Base-by-base conservation (phyloP, 23 tunicate genomes). In the Halocynthia roretzi region DNA sequence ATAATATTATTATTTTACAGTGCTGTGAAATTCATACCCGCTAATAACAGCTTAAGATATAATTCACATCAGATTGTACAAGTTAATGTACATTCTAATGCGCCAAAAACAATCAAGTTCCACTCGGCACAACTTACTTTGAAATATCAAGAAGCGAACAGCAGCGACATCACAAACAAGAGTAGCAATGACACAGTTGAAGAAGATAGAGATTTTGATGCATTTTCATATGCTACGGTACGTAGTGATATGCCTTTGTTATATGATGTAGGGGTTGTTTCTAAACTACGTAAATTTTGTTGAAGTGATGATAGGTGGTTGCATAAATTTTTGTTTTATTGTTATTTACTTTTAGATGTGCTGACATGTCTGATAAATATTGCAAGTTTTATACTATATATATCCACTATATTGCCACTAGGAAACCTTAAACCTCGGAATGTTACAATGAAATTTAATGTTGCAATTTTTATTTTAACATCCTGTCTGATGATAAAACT, bases 11-110 rank as follows among this genome's bases (percentile, higher is more conserved):
- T 61, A 48, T 61, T 7, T 15, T 80, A 19, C 83, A 89, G 96
- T 0, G 84, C 89, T 5, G 70, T 89, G 68, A 89, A 80, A 74
- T 84, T 89, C 53, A 40, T 67, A 44, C 89, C 96, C 18, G 96
- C 83, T 48, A 72, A 71, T 76, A 84, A 85, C 71, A 89, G 80
- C 68, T 79, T 89, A 31, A 78, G 75, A 61, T 48, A 54, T 40
- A 67, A 84, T 61, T 57, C 84, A 6, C 31, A 62, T 15, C 96
- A 89, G 20, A 12, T 52, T 18, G 62, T 89, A 69, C 78, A 64
- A 54, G 11, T 89, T 31, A 52, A 18, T 18, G 77, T 89, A 0
- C 67, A 14, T 7, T 80, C 82, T 12, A 61, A 66, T 54, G 88
- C 88, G 7, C 83, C 88, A 52, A 71, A 69, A 52, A 52, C 85